Conservation (phyloP, 2,797 vertebrate genomes). For the Sphenodon punctatus region DNA sequence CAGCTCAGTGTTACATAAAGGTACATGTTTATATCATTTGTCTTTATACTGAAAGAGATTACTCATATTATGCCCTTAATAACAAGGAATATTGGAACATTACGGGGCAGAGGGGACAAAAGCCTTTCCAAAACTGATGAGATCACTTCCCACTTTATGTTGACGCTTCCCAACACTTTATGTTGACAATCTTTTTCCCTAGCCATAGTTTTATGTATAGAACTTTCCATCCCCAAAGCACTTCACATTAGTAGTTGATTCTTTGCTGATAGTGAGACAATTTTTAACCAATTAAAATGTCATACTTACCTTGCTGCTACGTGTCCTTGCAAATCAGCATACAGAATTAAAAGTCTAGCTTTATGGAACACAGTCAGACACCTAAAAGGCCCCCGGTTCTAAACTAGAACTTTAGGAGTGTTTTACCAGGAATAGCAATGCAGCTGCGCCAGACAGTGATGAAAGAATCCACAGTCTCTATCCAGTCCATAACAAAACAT, state of each 20-base stretch:
- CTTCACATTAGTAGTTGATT: conserved; percentile 8
- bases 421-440: not conserved
- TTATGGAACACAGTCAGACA: not conserved
- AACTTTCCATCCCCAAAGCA: not conserved
- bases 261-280: not conserved
- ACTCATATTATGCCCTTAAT: not conserved
- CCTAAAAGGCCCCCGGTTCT: not conserved
- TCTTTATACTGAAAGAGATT: not conserved
- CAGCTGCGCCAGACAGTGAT: not conserved
- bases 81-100: not conserved
- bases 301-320: not conserved
- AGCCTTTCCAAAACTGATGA: not conserved
- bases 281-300: not conserved
- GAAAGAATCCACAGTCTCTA: conserved; percentile 1
- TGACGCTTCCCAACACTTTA: too few species aligned
- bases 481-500: not conserved
- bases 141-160: conserved; percentile 6
- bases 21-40: conserved; percentile 69
- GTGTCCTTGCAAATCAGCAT: not conserved
- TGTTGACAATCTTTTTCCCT: not conserved
- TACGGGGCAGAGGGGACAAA: not conserved
- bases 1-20: conserved; percentile 93
- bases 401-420: not conserved
- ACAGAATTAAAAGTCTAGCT: not conserved
- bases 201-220: not conserved